Percentiles rank a stretch among this genome's conserved stretches.
phyloP scores from a whole-genome alignment of 2,888 invertebrate genomes.

The Synanthedon myopaeformis region DNA sequence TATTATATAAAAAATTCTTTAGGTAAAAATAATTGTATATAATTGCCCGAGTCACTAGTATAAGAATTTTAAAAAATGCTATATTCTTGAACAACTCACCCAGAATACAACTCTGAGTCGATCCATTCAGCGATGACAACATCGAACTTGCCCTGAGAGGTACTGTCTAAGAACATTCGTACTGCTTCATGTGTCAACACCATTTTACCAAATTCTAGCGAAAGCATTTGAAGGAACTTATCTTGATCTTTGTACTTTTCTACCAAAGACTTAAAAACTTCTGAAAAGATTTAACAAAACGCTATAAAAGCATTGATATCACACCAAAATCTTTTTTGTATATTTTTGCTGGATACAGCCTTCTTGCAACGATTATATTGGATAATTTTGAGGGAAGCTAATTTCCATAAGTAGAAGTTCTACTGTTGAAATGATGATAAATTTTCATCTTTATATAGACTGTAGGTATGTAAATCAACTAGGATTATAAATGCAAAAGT shows the following conservation, averaged over 20 bases:
- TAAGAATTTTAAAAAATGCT: no score
- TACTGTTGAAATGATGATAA: no score
- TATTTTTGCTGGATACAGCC: neutral
- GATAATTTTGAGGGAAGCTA: neutral
- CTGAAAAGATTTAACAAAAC: neutral
- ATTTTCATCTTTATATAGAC: no score
- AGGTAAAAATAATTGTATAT: no score
- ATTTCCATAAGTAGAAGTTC: no score
- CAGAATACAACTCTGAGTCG: constrained; percentile 8
- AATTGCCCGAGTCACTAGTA: no score
- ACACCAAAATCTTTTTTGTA: neutral
- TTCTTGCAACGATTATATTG: neutral
- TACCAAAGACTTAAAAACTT: neutral
- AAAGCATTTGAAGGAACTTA: constrained; percentile 5
- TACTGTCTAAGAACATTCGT: constrained; percentile 3
- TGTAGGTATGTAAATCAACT: no score
- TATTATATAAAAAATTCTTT: neutral
- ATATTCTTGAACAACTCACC: constrained; percentile 1
- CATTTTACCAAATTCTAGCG: constrained; percentile 3
- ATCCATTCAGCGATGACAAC: constrained; percentile 9
- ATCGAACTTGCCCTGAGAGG: constrained; percentile 6
- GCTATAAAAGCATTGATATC: neutral
- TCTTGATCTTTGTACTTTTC: constrained; percentile 3
- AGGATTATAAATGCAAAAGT: no score
- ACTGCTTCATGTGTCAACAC: constrained; percentile 6